Conservation (phyloP, 2,113 vertebrate genomes). For the Glareola pratincola region DNA sequence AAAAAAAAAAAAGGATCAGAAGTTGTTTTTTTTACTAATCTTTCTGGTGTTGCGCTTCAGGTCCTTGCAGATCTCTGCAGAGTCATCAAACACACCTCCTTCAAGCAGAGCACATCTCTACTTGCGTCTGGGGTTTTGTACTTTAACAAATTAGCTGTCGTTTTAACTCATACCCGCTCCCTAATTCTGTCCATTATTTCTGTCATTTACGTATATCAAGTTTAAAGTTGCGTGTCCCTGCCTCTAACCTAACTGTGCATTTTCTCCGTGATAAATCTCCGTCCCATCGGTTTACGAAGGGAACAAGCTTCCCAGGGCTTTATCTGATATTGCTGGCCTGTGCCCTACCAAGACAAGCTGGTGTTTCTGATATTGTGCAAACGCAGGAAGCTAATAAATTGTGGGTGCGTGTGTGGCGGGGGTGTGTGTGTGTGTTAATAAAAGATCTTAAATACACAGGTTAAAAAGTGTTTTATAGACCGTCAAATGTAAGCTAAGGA, state of each 20-base stretch:
- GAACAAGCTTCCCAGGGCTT: neutral
- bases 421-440: neutral
- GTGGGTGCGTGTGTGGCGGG: neutral
- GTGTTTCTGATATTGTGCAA: neutral
- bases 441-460: neutral
- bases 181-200: neutral
- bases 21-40: neutral
- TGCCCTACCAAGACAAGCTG: neutral
- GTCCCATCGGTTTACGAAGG: neutral
- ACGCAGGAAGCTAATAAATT: neutral
- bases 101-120: neutral
- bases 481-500: neutral
- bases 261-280: neutral
- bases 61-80: neutral
- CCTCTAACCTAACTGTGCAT: neutral
- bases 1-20: neutral
- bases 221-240: fast-evolving
- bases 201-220: neutral
- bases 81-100: fast-evolving
- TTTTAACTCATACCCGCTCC: neutral
- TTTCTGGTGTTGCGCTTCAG: neutral
- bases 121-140: neutral
- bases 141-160: neutral
- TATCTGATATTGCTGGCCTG: neutral
- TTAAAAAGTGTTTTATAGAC: neutral